A percentile compares a stretch with the other conserved stretches of the same genome.
These are phyloP conservation scores for Laothoe populi DNA, from an alignment of 2,888 invertebrate genomes.

Conservation along the genomic window DNA sequence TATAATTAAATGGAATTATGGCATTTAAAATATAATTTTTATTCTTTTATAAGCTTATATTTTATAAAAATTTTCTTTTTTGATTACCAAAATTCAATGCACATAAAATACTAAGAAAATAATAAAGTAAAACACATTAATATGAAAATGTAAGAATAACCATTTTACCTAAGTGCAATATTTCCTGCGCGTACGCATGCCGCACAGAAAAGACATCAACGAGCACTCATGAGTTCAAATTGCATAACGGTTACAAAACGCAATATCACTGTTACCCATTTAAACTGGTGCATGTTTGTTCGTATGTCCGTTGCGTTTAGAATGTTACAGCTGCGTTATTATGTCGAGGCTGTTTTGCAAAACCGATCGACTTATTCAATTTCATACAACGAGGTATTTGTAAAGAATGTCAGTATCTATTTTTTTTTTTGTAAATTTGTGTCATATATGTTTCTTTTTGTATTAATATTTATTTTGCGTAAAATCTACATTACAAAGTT, in stretches of 20 bases:
- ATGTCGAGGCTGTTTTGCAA: slow-evolving; percentile 30
- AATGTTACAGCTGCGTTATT: slow-evolving; percentile 27
- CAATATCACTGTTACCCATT: slow-evolving; percentile 26
- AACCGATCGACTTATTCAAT: slow-evolving; percentile 14
- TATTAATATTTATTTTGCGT: too few relatives aligned
- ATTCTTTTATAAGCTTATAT: too few relatives aligned
- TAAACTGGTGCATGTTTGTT: slow-evolving; percentile 25
- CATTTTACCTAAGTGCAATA: slow-evolving; percentile 8
- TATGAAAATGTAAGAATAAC: neutral
- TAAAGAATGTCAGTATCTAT: neutral
- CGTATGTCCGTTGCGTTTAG: slow-evolving; percentile 23
- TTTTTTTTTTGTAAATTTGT: neutral
- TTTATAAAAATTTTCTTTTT: too few relatives aligned
- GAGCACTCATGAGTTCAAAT: slow-evolving; percentile 32
- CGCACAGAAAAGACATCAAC: slow-evolving; percentile 58
- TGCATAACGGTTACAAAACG: slow-evolving; percentile 31
- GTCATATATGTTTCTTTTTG: neutral
- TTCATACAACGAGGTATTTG: slow-evolving; percentile 12
- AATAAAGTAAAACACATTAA: neutral
- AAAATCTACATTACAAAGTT: too few relatives aligned
- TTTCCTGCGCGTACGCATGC: slow-evolving; percentile 34
- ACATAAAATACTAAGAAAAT: too few relatives aligned
- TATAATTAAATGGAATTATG: neutral
- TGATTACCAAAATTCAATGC: too few relatives aligned
- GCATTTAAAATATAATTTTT: neutral